Evolutionary conservation across 2,797 vertebrate species (phyloP).

Genomic region (Holocentrus rufus): DNA sequence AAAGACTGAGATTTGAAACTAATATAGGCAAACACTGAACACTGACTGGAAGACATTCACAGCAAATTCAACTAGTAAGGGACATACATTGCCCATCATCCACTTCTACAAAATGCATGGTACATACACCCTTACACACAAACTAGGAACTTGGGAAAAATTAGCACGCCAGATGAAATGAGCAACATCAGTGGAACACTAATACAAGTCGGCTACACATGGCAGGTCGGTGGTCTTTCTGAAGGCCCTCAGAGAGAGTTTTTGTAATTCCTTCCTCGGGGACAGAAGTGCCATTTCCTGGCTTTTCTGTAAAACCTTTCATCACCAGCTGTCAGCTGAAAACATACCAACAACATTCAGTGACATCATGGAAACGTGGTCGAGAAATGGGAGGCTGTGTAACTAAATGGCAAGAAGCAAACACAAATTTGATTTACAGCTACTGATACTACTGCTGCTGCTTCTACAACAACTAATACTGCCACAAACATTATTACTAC

Average conservation of each 20-base stretch:
- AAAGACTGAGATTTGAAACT: too few relatives aligned
- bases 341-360: slow-evolving; percentile 15
- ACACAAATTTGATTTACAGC: neutral
- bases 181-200: neutral
- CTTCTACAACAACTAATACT: neutral
- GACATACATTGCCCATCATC: neutral
- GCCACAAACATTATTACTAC: neutral
- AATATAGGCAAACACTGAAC: too few relatives aligned
- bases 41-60: neutral
- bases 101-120: neutral
- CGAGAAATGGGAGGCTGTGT: neutral
- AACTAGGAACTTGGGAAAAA: neutral
- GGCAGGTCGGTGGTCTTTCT: slow-evolving; percentile 7
- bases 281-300: slow-evolving; percentile 46
- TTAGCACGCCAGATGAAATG: neutral
- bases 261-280: slow-evolving; percentile 12
- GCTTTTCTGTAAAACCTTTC: slow-evolving; percentile 38
- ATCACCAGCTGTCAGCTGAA: slow-evolving; percentile 9
- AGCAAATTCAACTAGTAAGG: neutral
- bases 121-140: neutral
- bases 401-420: neutral
- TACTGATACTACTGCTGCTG: neutral
- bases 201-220: neutral
- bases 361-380: slow-evolving; percentile 28
- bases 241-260: slow-evolving; percentile 15